Conservation (phyloP, 1,140 invertebrate genomes). For the Nephila pilipes region DNA sequence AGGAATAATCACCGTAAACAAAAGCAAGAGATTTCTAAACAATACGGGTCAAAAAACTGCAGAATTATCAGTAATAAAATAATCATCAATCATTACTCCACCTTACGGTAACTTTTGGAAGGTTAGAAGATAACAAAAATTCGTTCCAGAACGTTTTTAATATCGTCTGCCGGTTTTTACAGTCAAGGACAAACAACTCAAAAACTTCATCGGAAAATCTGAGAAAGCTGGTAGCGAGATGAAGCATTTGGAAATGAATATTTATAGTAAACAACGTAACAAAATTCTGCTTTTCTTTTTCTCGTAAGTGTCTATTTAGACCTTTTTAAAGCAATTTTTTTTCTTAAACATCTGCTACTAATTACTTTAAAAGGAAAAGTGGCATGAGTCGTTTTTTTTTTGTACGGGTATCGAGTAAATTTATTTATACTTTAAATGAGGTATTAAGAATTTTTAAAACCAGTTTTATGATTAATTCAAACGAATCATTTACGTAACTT, state of each 20-base stretch:
- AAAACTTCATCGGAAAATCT: background rate
- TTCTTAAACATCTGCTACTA: background rate
- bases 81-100: background rate
- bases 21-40: background rate
- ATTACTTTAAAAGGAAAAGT: background rate
- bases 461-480: too few relatives aligned
- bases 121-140: background rate
- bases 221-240: background rate
- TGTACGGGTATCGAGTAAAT: too few relatives aligned
- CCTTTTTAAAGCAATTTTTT: background rate
- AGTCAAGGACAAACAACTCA: background rate
- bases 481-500: too few relatives aligned
- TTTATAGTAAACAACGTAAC: background rate
- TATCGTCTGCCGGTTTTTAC: background rate
- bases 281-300: background rate
- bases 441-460: too few relatives aligned
- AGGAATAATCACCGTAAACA: background rate
- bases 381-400: background rate
- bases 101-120: background rate
- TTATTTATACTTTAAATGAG: too few relatives aligned
- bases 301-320: background rate
- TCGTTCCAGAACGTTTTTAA: background rate
- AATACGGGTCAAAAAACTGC: background rate
- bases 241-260: background rate
- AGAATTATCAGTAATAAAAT: background rate